Percentiles rank a stretch among this genome's conserved stretches.
These are phyloP conservation scores for Eledona agricola DNA, from an alignment of 2,888 invertebrate genomes.

Conservation along the genomic window DNA sequence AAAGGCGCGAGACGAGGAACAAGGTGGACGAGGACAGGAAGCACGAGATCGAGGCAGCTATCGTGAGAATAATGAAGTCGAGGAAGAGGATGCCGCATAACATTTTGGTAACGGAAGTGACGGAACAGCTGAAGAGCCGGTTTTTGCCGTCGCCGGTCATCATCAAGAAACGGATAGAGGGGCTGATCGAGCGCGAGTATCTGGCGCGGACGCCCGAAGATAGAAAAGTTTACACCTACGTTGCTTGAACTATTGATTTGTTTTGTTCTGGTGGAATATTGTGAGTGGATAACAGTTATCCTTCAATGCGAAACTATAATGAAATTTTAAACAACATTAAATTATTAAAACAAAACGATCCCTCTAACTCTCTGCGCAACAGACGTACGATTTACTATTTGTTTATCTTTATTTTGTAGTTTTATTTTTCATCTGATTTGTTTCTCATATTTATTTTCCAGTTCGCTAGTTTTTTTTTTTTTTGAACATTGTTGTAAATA, in stretches of 20 bases:
- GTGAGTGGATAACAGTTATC: constrained; percentile 39
- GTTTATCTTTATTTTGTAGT: constrained; percentile 22
- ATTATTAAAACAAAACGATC: constrained; percentile 22
- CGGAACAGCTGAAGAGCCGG: constrained; percentile 94
- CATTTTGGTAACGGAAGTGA: constrained; percentile 95
- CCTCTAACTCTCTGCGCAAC: constrained; percentile 18
- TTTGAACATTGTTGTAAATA: constrained; percentile 26
- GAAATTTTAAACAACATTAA: constrained; percentile 27
- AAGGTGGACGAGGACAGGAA: constrained; percentile 97
- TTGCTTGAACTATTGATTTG: constrained; percentile 73
- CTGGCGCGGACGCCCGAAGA: constrained; percentile 97
- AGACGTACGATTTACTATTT: constrained; percentile 17
- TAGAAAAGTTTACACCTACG: constrained; percentile 95
- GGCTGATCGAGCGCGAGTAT: constrained; percentile 98
- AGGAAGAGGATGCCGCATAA: constrained; percentile 95
- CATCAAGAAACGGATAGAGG: constrained; percentile 99
- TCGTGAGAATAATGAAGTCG: constrained; percentile 99
- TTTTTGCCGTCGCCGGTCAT: constrained; percentile 98
- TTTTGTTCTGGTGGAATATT: constrained; percentile 39
- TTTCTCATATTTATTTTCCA: constrained; percentile 30
- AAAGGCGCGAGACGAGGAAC: constrained; percentile 95
- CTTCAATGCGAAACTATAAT: constrained; percentile 24
- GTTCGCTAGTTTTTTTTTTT: no score
- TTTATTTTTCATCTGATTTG: constrained; percentile 18
- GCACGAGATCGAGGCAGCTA: constrained; percentile 99